phyloP scores from a whole-genome alignment of 2,113 vertebrate genomes.

The Arvicanthis niloticus region DNA sequence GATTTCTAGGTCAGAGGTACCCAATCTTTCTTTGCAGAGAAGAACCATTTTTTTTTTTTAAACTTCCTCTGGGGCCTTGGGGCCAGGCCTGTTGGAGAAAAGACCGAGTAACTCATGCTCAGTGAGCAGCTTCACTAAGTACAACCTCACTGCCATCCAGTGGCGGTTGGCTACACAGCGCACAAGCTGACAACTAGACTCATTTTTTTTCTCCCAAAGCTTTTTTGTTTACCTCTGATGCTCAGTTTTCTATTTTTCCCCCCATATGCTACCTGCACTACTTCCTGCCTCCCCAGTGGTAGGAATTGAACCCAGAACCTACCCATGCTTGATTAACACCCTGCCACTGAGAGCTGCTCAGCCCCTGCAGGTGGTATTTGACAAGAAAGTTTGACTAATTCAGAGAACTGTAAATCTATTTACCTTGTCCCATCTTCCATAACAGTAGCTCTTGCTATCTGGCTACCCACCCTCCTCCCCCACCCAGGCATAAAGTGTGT shows the following conservation, averaged over 20 bases:
- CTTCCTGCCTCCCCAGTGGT: neutral
- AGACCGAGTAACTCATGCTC: neutral
- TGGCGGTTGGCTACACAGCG: neutral
- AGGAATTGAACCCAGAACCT: neutral
- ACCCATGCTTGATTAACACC: neutral
- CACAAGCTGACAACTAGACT: accelerated
- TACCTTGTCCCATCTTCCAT: neutral
- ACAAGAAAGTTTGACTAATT: neutral
- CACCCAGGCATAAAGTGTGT: neutral
- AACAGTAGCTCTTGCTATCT: neutral
- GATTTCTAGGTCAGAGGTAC: neutral
- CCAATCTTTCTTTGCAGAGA: neutral
- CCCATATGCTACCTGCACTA: neutral
- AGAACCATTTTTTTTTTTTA: neutral
- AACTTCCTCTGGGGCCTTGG: neutral
- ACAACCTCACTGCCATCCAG: slow-evolving; percentile 60
- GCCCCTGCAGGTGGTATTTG: neutral
- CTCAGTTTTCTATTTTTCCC: neutral
- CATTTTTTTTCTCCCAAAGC: neutral
- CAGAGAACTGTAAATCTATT: neutral
- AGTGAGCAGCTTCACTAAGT: neutral
- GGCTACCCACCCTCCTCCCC: neutral
- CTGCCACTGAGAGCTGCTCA: neutral
- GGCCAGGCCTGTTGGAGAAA: neutral
- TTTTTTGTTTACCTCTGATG: neutral